Evolutionary conservation across 1,140 invertebrate species (phyloP).

Genomic region (Pachyrhynchus sulphureomaculatus): DNA sequence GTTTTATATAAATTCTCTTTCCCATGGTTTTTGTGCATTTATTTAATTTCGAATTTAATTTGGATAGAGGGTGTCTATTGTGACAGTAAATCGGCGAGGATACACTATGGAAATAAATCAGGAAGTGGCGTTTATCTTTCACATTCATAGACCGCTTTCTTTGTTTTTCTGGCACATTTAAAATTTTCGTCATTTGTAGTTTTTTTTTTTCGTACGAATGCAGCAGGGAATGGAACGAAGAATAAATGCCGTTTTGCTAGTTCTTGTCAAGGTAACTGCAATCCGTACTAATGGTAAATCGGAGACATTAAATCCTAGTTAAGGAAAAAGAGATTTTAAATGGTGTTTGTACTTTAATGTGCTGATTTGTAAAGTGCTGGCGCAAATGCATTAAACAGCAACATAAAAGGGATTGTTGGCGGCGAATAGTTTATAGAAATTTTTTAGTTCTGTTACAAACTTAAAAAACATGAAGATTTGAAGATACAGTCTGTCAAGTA

Average conservation of each 20-base stretch:
- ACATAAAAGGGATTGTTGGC: neutral
- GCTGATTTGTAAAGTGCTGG: constrained; percentile 20
- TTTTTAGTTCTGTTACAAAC: neutral
- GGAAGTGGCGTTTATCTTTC: too few species aligned
- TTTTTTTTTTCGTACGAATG: constrained; percentile 2
- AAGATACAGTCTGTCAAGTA: too few species aligned
- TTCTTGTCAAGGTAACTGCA: constrained; percentile 24
- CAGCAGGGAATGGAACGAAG: constrained; percentile 17
- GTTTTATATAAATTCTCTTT: too few species aligned
- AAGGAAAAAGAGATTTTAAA: constrained; percentile 14
- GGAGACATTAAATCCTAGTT: constrained; percentile 24
- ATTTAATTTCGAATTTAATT: too few species aligned
- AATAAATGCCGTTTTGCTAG: constrained; percentile 28
- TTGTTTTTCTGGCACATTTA: too few species aligned
- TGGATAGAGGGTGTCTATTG: too few species aligned
- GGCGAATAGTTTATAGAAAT: neutral
- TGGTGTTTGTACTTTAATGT: constrained; percentile 26
- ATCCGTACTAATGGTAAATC: constrained; percentile 26
- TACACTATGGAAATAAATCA: too few species aligned
- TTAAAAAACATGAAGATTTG: neutral
- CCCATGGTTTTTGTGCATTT: too few species aligned
- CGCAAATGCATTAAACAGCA: neutral
- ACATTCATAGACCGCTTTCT: too few species aligned
- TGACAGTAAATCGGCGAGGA: too few species aligned
- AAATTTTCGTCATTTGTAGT: too few species aligned